Evolutionary conservation across 2,888 invertebrate species (phyloP).

Genomic region (Drosophila vallismaia): DNA sequence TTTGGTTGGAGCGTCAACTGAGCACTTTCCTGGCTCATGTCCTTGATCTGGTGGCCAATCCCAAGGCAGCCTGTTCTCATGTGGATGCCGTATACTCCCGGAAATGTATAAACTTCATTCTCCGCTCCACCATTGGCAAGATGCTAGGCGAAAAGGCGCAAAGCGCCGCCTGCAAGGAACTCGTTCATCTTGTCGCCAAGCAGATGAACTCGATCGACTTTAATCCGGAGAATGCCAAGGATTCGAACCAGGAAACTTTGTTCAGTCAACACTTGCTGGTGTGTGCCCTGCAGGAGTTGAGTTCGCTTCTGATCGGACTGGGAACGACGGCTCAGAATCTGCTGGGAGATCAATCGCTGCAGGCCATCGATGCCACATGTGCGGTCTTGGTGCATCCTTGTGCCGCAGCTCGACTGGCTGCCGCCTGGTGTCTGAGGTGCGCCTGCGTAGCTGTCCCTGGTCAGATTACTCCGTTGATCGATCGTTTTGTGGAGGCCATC

Average conservation of each 20-base stretch:
- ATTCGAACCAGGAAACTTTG: slow-evolving; percentile 94
- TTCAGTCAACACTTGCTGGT: slow-evolving; percentile 96
- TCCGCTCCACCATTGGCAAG: slow-evolving; percentile 95
- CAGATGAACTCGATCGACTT: slow-evolving; percentile 98
- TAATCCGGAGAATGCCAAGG: slow-evolving; percentile 95
- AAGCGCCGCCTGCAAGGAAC: slow-evolving; percentile 96
- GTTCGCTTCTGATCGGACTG: slow-evolving; percentile 93
- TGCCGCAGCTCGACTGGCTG: slow-evolving; percentile 95
- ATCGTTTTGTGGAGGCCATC: slow-evolving; percentile 93
- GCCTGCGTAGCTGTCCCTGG: slow-evolving; percentile 97
- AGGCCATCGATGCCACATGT: slow-evolving; percentile 86
- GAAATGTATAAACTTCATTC: slow-evolving; percentile 97
- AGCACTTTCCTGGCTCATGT: slow-evolving; percentile 94
- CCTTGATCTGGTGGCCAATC: slow-evolving; percentile 96
- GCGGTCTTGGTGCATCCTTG: slow-evolving; percentile 95
- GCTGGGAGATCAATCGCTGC: slow-evolving; percentile 93
- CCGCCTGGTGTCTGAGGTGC: slow-evolving; percentile 96
- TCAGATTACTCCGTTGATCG: slow-evolving; percentile 96
- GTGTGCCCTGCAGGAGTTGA: slow-evolving; percentile 96
- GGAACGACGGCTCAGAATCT: slow-evolving; percentile 98
- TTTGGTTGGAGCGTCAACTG: slow-evolving; percentile 97
- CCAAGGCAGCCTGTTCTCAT: slow-evolving; percentile 97
- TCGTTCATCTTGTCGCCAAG: slow-evolving; percentile 94
- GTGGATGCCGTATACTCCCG: slow-evolving; percentile 99
- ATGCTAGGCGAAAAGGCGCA: slow-evolving; percentile 99